Conservation (phyloP, 2,888 invertebrate species). For the Norana najaformis region DNA sequence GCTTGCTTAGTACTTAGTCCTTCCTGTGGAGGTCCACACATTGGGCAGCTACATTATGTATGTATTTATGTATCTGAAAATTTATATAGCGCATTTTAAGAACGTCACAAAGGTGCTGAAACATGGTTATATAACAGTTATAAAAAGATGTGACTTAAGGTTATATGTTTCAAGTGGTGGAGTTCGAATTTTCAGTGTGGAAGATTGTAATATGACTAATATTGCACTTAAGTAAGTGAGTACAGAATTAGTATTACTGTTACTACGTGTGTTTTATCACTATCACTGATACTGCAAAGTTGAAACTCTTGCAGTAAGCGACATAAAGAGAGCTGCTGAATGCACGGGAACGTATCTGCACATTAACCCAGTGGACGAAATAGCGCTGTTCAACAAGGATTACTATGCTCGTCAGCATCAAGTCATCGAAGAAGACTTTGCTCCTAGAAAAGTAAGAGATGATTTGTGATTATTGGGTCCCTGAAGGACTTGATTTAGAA, state of each 20-base stretch:
- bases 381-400: conserved; percentile 40
- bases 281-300: neutral
- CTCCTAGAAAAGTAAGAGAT: conserved; percentile 37
- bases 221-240: neutral
- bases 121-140: too few species aligned
- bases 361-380: conserved; percentile 38
- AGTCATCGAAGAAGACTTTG: conserved; percentile 36
- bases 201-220: neutral
- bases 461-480: neutral
- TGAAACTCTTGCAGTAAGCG: conserved; percentile 35
- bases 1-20: too few species aligned
- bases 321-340: conserved; percentile 36
- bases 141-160: too few species aligned
- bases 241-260: neutral
- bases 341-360: conserved; percentile 36
- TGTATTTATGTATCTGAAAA: too few species aligned
- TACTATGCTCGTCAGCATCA: conserved; percentile 36
- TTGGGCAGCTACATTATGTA: too few species aligned
- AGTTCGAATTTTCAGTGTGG: neutral
- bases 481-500: neutral
- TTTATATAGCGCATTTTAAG: too few species aligned
- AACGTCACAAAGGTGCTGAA: too few species aligned
- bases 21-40: too few species aligned
- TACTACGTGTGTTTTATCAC: neutral
- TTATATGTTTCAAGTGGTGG: too few species aligned